Conservation (phyloP, 2,113 vertebrate species). For the Cochlearius cochlearius region DNA sequence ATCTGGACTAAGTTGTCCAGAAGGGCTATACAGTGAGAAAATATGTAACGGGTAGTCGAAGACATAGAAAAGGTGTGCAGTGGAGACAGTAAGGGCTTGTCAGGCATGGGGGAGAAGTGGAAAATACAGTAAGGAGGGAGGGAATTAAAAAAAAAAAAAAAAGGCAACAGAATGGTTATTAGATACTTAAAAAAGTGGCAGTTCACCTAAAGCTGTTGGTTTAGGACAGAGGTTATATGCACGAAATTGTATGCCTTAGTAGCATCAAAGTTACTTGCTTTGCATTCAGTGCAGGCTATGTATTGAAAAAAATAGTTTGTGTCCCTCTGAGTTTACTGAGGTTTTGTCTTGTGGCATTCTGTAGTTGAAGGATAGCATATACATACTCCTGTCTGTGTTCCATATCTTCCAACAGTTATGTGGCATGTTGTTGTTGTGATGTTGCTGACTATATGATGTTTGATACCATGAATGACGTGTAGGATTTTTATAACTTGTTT, state of each 20-base stretch:
- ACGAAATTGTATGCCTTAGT: not conserved
- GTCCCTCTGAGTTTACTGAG: not conserved
- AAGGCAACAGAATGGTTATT: not conserved
- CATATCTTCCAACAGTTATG: not conserved
- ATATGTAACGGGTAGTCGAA: not conserved
- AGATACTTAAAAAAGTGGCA: not conserved
- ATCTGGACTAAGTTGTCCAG: not conserved
- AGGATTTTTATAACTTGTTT: not conserved
- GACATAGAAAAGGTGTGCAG: not conserved
- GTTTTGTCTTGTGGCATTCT: not conserved
- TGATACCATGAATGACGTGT: not conserved
- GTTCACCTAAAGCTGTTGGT: not conserved
- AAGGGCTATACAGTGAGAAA: not conserved
- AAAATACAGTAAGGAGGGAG: not conserved
- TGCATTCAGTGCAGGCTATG: not conserved
- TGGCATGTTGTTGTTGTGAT: not conserved
- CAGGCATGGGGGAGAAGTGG: not conserved
- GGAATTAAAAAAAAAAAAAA: not conserved
- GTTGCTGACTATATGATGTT: not conserved
- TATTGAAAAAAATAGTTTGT: not conserved
- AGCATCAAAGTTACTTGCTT: not conserved
- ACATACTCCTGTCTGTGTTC: not conserved
- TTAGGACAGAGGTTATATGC: not conserved
- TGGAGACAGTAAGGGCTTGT: not conserved
- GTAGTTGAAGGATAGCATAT: not conserved